Evolutionary conservation across 2,797 vertebrate genomes (phyloP).

Genomic region (Myotis findleyi): DNA sequence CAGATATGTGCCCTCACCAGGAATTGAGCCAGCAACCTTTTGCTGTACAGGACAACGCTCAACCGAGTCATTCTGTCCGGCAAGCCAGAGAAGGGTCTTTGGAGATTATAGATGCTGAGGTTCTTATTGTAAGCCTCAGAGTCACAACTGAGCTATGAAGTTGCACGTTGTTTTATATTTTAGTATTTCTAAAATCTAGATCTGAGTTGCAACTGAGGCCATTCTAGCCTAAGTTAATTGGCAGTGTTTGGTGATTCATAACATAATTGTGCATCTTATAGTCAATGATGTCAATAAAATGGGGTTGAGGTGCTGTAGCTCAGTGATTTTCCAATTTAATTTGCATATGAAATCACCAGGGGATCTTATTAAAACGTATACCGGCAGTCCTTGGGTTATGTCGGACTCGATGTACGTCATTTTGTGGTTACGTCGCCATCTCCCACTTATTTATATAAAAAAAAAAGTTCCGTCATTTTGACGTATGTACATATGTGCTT

Average conservation of each 20-base stretch:
- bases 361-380: not conserved
- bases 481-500: too few relatives aligned
- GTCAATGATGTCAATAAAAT: not conserved
- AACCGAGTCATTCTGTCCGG: too few relatives aligned
- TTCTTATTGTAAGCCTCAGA: not conserved
- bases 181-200: constrained; percentile 6
- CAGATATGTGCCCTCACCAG: too few relatives aligned
- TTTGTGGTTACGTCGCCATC: too few relatives aligned
- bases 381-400: too few relatives aligned
- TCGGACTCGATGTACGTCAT: too few relatives aligned
- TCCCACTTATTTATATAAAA: too few relatives aligned
- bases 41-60: too few relatives aligned
- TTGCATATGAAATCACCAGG: not conserved
- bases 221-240: not conserved
- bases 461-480: too few relatives aligned
- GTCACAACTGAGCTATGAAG: not conserved
- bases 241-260: not conserved
- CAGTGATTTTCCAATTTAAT: not conserved
- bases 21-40: too few relatives aligned
- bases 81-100: not conserved
- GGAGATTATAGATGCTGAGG: not conserved
- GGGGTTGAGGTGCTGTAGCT: not conserved
- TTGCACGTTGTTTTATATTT: not conserved
- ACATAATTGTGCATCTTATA: not conserved
- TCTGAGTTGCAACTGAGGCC: not conserved